Conservation (phyloP, 2,113 vertebrate species). For the Nesospiza acunhae region DNA sequence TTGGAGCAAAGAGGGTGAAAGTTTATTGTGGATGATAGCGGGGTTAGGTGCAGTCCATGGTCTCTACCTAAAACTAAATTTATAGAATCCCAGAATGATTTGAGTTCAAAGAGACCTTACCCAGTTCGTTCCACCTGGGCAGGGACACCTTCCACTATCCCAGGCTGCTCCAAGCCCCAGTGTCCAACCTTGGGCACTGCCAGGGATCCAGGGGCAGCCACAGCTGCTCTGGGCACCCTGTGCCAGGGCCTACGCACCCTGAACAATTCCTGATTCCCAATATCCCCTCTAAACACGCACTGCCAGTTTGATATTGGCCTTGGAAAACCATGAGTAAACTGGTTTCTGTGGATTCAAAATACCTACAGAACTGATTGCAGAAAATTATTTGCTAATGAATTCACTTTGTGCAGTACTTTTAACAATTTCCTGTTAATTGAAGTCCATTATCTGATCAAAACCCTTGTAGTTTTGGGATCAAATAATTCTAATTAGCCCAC, state of each 20-base stretch:
- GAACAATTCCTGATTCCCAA: neutral
- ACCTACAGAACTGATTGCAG: neutral
- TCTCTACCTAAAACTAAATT: neutral
- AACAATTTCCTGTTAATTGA: neutral
- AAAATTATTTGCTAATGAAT: neutral
- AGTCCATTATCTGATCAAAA: slow-evolving; percentile 4
- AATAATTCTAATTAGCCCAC: neutral
- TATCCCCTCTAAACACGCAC: neutral
- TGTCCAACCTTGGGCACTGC: neutral
- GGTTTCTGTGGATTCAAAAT: neutral
- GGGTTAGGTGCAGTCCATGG: neutral
- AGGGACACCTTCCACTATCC: neutral
- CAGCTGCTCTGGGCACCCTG: neutral
- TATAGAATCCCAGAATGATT: neutral
- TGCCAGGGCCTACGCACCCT: neutral
- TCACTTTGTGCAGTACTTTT: neutral
- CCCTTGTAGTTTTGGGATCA: neutral
- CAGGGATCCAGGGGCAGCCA: neutral
- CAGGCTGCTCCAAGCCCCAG: neutral
- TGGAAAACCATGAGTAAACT: neutral
- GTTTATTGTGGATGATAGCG: neutral
- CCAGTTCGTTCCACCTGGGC: too few species aligned
- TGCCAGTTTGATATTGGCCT: neutral
- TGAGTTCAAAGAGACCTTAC: neutral
- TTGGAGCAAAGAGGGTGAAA: neutral